Conservation (phyloP, 2,888 invertebrate genomes). For the Drosophila vallismaia region DNA sequence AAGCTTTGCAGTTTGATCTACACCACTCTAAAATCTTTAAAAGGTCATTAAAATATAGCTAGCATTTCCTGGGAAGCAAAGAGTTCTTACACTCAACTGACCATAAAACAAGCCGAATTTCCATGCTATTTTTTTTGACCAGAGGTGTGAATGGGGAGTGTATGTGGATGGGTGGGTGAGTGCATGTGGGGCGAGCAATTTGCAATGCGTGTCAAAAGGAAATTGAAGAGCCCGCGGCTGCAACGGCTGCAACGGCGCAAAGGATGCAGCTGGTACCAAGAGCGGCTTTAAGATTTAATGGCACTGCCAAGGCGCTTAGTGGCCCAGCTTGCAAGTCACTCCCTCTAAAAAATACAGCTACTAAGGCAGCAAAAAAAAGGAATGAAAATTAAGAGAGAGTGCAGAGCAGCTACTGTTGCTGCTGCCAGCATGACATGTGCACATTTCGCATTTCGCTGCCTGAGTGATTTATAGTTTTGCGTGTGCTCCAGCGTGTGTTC, state of each 20-base stretch:
- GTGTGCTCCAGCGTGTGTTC: constrained; percentile 30
- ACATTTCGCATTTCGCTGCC: constrained; percentile 75
- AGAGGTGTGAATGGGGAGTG: constrained; percentile 3
- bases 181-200: constrained; percentile 56
- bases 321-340: constrained; percentile 31
- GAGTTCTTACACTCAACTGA: neutral
- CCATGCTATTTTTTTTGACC: neutral
- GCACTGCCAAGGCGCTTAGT: constrained; percentile 37
- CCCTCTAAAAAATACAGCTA: constrained; percentile 13
- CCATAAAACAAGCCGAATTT: neutral
- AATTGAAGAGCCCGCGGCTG: constrained; percentile 64
- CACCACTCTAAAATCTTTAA: neutral
- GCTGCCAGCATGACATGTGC: constrained; percentile 69
- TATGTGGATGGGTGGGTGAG: constrained; percentile 20
- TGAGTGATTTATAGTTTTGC: constrained; percentile 75
- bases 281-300: constrained; percentile 48
- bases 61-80: neutral
- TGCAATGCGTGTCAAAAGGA: constrained; percentile 69
- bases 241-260: constrained; percentile 11
- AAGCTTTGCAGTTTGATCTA: too few relatives aligned
- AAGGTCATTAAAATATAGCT: neutral
- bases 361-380: neutral
- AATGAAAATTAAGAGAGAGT: constrained; percentile 18
- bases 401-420: constrained; percentile 24
- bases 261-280: constrained; percentile 37